Evolutionary conservation across 2,797 vertebrate species (phyloP).

Genomic region (Scarus forsteni): DNA sequence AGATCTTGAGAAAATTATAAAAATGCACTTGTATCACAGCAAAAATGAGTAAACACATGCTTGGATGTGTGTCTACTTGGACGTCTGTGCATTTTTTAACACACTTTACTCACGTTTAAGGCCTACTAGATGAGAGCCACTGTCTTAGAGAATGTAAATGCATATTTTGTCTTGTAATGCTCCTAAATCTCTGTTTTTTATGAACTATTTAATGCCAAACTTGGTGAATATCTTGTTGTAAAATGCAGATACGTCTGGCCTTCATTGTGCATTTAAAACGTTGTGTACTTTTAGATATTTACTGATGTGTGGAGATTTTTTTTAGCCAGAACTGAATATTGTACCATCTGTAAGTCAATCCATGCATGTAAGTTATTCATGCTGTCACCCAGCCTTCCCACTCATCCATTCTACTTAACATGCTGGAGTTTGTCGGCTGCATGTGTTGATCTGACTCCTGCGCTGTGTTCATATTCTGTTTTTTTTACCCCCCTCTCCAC

Average conservation of each 20-base stretch:
- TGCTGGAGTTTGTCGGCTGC: slow-evolving; percentile 48
- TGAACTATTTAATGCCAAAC: background rate
- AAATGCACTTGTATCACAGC: too few relatives aligned
- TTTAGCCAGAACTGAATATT: slow-evolving; percentile 50
- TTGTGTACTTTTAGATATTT: slow-evolving; percentile 33
- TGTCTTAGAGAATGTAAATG: too few relatives aligned
- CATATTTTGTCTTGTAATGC: background rate
- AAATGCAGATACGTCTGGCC: slow-evolving; percentile 5
- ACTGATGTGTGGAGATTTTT: slow-evolving; percentile 32
- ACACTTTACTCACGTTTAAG: too few relatives aligned
- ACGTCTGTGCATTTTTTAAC: too few relatives aligned
- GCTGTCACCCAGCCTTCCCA: slow-evolving; percentile 67
- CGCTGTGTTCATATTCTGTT: slow-evolving; percentile 25
- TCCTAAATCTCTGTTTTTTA: too few relatives aligned
- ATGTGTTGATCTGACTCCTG: slow-evolving; percentile 42
- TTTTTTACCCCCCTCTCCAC: background rate
- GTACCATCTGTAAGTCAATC: slow-evolving; percentile 69
- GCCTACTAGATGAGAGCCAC: too few relatives aligned
- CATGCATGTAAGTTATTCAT: slow-evolving; percentile 78
- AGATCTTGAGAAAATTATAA: too few relatives aligned
- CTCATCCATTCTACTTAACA: slow-evolving; percentile 65
- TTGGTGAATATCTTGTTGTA: background rate
- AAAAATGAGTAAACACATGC: too few relatives aligned
- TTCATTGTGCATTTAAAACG: slow-evolving; percentile 28
- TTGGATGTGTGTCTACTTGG: too few relatives aligned